A percentile compares a stretch with the other conserved stretches of the same genome.
These are phyloP conservation scores for Onthophagus sagittarius DNA, from an alignment of 2,888 invertebrate genomes.

Conservation along the genomic window DNA sequence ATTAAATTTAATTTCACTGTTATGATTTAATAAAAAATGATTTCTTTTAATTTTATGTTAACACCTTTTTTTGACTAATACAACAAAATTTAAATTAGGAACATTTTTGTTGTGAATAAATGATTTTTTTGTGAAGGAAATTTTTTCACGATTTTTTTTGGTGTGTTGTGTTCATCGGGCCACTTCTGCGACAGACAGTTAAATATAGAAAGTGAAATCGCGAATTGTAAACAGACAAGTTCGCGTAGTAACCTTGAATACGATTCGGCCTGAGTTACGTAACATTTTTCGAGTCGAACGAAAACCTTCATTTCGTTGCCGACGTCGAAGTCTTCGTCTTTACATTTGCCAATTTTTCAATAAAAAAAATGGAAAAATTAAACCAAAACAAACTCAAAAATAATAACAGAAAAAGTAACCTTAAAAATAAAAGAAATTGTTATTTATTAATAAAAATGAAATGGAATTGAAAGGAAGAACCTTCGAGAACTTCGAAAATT, in stretches of 20 bases:
- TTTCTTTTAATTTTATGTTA: not conserved
- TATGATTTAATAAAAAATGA: not conserved
- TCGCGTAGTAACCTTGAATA: slow-evolving; percentile 8
- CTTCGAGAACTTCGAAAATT: not conserved
- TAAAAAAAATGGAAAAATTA: no score
- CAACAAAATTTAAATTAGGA: slow-evolving; percentile 51
- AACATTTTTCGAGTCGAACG: not conserved
- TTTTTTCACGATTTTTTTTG: not conserved
- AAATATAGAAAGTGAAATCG: slow-evolving; percentile 14
- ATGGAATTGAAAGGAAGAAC: not conserved
- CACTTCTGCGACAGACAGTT: slow-evolving; percentile 1
- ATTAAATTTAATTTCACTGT: no score
- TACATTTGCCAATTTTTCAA: not conserved
- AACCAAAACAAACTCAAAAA: no score
- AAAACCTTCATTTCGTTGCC: not conserved
- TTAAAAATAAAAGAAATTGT: not conserved
- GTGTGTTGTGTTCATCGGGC: not conserved
- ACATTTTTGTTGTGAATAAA: slow-evolving; percentile 38
- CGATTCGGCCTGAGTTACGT: slow-evolving; percentile 1
- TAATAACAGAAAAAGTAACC: no score
- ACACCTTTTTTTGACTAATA: not conserved
- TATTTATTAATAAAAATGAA: not conserved
- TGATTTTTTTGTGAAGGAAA: not conserved
- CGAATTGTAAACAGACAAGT: slow-evolving; percentile 7
- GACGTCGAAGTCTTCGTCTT: slow-evolving; percentile 12